A percentile compares a stretch with the other conserved stretches of the same genome.
phyloP scores from a whole-genome alignment of 2,113 vertebrate species.

The Crocuta crocuta region DNA sequence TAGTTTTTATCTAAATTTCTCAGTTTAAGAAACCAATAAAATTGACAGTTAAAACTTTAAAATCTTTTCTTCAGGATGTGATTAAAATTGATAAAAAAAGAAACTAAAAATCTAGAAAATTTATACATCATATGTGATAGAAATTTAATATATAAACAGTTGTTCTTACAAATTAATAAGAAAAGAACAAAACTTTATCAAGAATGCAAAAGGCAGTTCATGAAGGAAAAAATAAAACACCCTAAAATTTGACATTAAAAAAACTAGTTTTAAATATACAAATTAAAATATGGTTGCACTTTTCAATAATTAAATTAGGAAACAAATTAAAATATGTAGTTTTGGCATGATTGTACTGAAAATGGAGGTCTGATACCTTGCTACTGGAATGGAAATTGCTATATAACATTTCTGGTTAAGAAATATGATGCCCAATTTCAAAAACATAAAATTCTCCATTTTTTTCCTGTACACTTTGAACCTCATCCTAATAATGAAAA shows the following conservation, averaged over 20 bases:
- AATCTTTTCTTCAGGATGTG: not conserved
- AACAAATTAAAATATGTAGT: not conserved
- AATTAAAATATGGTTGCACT: not conserved
- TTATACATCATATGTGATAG: not conserved
- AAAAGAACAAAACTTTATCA: not conserved
- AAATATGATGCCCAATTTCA: not conserved
- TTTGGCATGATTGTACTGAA: not conserved
- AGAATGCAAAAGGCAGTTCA: not conserved
- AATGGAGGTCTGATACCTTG: not conserved
- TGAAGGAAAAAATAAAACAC: not conserved
- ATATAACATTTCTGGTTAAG: not conserved
- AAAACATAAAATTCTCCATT: not conserved
- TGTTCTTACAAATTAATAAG: not conserved
- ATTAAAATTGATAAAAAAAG: not conserved
- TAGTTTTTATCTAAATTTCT: not conserved
- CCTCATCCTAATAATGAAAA: not conserved
- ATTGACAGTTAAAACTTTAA: not conserved
- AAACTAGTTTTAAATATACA: not conserved
- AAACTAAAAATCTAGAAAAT: not conserved
- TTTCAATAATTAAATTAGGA: constrained; percentile 9
- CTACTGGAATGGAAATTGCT: not conserved
- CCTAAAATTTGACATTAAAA: not conserved
- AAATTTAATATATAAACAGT: not conserved
- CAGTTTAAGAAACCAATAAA: not conserved
- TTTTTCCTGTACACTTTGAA: not conserved